Conservation (phyloP, 2,113 vertebrate species). For the Cinclus mexicanus region DNA sequence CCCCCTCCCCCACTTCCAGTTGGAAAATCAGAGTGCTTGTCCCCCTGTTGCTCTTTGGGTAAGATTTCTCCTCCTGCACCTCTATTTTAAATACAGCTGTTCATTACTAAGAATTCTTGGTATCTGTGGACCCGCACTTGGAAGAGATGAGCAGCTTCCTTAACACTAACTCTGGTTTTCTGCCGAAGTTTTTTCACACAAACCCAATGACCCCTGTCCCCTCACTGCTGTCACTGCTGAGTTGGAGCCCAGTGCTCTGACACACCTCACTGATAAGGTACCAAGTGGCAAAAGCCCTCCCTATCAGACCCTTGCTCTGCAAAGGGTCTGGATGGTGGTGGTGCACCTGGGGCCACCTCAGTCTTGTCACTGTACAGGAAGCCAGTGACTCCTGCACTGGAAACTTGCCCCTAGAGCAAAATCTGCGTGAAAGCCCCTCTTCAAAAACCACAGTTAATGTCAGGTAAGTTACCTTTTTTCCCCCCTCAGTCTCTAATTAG, state of each 20-base stretch:
- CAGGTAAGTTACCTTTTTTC: not conserved
- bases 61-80: not conserved
- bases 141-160: not conserved
- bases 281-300: not conserved
- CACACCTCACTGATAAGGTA: not conserved
- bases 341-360: not conserved
- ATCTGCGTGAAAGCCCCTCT: not conserved
- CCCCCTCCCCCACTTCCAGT: not conserved
- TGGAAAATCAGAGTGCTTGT: not conserved
- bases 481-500: slow-evolving; percentile 71
- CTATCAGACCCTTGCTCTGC: not conserved
- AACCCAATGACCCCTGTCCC: rapidly evolving
- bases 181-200: not conserved
- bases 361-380: not conserved
- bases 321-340: not conserved
- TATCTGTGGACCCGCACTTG: not conserved
- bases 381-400: not conserved
- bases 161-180: not conserved
- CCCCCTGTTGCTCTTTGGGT: not conserved
- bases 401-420: not conserved
- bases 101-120: not conserved
- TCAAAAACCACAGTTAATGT: not conserved
- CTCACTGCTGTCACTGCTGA: not conserved
- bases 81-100: not conserved
- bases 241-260: not conserved